Evolutionary conservation across 2,888 invertebrate genomes (phyloP).

Genomic region (Sepiola atlantica): DNA sequence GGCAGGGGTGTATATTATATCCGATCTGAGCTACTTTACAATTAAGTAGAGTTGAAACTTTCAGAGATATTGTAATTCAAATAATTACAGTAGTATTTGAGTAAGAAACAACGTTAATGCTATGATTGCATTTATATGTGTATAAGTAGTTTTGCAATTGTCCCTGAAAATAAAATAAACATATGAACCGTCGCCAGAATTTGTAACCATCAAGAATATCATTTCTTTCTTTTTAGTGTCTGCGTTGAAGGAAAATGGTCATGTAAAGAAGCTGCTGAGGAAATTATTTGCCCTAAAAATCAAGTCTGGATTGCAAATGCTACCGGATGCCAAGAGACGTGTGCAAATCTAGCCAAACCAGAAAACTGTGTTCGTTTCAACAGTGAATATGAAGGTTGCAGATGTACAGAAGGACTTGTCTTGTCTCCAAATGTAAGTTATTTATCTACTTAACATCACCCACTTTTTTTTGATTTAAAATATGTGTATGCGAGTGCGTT

Average conservation of each 20-base stretch:
- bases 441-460: neutral
- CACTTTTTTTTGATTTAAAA: neutral
- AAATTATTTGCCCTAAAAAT: slow-evolving; percentile 41
- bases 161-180: too few species aligned
- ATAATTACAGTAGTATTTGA: too few species aligned
- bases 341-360: slow-evolving; percentile 33
- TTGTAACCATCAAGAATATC: neutral
- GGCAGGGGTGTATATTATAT: too few species aligned
- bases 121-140: too few species aligned
- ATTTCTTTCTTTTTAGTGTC: neutral
- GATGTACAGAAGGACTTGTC: slow-evolving; percentile 40
- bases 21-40: too few species aligned
- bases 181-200: neutral
- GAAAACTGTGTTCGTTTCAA: slow-evolving; percentile 25
- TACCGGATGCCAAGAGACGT: neutral
- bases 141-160: too few species aligned
- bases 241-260: slow-evolving; percentile 40
- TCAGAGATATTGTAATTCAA: too few species aligned
- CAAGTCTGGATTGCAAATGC: slow-evolving; percentile 19
- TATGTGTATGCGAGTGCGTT: neutral
- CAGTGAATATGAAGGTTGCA: slow-evolving; percentile 42
- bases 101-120: too few species aligned
- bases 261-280: slow-evolving; percentile 35
- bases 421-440: slow-evolving; percentile 44
- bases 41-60: too few species aligned